Percentiles rank a stretch among this genome's conserved stretches.
Conservation (phyloP, 1,140 invertebrate species). For the Galleria mellonella region DNA sequence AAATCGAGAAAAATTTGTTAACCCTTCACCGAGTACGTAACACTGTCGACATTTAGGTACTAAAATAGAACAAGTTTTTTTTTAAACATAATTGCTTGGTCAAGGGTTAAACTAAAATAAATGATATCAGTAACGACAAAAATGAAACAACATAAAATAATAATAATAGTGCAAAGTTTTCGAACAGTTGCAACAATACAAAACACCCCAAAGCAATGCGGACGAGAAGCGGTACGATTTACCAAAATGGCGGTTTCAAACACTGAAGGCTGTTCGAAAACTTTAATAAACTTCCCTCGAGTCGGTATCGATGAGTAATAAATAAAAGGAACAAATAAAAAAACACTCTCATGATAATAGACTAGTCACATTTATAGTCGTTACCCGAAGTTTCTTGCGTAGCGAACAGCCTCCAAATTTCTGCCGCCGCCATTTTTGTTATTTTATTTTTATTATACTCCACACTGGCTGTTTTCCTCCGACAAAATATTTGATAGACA, state of each 20-base stretch:
- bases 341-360: constrained; percentile 42
- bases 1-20: no score
- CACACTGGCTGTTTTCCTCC: constrained; percentile 36
- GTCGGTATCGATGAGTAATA: constrained; percentile 39
- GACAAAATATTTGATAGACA: constrained; percentile 17
- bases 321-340: constrained; percentile 50
- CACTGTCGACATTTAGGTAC: no score
- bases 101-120: no score
- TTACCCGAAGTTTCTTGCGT: constrained; percentile 50
- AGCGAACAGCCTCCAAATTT: constrained; percentile 80
- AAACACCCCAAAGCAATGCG: constrained; percentile 50
- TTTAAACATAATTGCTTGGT: no score
- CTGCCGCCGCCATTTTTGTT: constrained; percentile 64
- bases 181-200: constrained; percentile 73
- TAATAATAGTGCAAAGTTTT: constrained; percentile 76
- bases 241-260: constrained; percentile 72
- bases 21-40: no score
- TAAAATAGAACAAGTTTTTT: no score
- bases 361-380: constrained; percentile 44
- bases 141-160: constrained; percentile 18
- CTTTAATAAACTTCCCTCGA: constrained; percentile 69
- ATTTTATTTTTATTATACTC: constrained; percentile 21
- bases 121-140: constrained; percentile 20
- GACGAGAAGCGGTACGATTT: constrained; percentile 36
- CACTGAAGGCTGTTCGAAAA: constrained; percentile 82